Percentiles rank a stretch among this genome's conserved stretches.
phyloP scores from a whole-genome alignment of 2,888 invertebrate genomes.

The Epicampocera succincta region DNA sequence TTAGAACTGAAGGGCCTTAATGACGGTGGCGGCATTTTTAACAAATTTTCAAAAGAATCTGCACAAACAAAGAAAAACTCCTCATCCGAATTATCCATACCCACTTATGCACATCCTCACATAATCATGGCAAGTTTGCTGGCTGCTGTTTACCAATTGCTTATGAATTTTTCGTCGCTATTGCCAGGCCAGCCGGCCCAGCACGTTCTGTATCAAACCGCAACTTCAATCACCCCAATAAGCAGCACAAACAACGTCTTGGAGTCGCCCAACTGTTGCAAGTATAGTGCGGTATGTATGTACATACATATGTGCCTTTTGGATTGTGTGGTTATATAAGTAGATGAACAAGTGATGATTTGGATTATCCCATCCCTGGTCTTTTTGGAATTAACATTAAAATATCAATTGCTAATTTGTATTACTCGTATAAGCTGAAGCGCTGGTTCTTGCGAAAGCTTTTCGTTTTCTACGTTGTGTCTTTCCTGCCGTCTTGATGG shows the following conservation, averaged over 20 bases:
- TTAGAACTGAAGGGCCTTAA: conserved; percentile 43
- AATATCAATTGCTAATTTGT: conserved; percentile 70
- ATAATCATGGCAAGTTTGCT: conserved; percentile 46
- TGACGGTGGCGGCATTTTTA: conserved; percentile 63
- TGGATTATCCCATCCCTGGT: conserved; percentile 63
- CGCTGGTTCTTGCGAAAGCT: conserved; percentile 48
- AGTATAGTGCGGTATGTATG: conserved; percentile 1
- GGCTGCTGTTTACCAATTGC: conserved; percentile 50
- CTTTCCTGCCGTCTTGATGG: conserved; percentile 33
- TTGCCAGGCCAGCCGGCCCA: conserved; percentile 7
- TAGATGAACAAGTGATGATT: conserved; percentile 68
- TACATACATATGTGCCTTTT: conserved; percentile 58
- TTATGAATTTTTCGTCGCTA: conserved; percentile 39
- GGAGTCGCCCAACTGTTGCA: conserved; percentile 67
- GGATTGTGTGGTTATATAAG: conserved; percentile 62
- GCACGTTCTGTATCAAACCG: conserved; percentile 60
- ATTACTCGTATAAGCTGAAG: conserved; percentile 56
- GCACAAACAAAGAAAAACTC: conserved; percentile 29
- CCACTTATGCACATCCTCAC: conserved; percentile 52
- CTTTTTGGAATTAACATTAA: conserved; percentile 64
- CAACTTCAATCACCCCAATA: conserved; percentile 21
- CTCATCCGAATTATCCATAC: conserved; percentile 60
- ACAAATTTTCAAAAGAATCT: conserved; percentile 62
- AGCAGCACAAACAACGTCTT: conserved; percentile 23
- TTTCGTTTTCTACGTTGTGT: background rate